phyloP scores from a whole-genome alignment of 2,113 vertebrate species.

The Megaptera novaeangliae region DNA sequence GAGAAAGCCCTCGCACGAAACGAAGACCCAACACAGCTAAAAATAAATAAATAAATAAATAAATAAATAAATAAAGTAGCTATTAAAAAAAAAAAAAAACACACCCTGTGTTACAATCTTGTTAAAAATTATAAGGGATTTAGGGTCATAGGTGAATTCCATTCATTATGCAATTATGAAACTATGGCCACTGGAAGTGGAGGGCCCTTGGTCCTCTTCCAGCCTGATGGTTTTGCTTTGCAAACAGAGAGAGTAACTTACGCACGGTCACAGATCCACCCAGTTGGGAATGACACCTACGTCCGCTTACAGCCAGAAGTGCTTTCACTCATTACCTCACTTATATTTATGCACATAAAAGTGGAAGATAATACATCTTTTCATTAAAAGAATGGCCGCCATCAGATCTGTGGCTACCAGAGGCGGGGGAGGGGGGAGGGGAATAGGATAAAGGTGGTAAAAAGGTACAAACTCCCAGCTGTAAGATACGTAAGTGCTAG shows the following conservation, averaged over 20 bases:
- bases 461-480: not conserved
- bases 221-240: not conserved
- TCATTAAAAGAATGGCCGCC: not conserved
- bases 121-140: not conserved
- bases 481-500: not conserved
- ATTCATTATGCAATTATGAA: not conserved
- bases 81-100: too few relatives aligned
- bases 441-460: not conserved
- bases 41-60: too few relatives aligned
- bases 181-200: accelerated
- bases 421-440: accelerated
- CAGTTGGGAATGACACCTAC: accelerated
- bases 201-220: not conserved
- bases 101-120: not conserved
- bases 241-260: not conserved
- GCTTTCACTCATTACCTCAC: not conserved
- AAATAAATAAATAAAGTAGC: too few relatives aligned
- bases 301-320: accelerated
- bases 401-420: not conserved
- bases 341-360: not conserved
- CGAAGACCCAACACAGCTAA: too few relatives aligned
- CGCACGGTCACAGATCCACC: accelerated
- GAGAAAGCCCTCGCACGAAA: too few relatives aligned
- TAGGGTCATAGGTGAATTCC: not conserved
- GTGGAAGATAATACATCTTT: not conserved